These are phyloP conservation scores for Premnoplex brunnescens DNA, from an alignment of 2,797 vertebrate genomes.

Conservation along the genomic window DNA sequence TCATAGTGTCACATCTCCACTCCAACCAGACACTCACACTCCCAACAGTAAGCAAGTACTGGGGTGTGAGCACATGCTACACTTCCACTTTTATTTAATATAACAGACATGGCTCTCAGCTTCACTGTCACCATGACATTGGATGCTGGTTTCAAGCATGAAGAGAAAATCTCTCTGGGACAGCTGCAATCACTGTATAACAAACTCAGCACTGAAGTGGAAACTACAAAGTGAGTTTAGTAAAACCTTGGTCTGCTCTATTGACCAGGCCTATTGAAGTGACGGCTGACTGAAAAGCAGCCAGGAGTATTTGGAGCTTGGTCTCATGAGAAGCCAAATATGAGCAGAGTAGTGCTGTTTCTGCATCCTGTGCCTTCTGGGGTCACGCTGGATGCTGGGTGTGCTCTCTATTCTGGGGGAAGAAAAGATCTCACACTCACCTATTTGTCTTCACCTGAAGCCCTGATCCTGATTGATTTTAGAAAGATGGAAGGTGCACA, in stretches of 20 bases:
- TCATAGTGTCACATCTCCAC: not conserved
- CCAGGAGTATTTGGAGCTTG: not conserved
- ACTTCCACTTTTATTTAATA: not conserved
- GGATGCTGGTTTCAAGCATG: not conserved
- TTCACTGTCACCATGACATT: not conserved
- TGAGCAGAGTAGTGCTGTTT: not conserved
- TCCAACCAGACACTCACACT: not conserved
- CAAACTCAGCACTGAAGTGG: not conserved
- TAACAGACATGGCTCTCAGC: not conserved
- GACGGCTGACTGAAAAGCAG: not conserved
- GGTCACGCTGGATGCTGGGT: not conserved
- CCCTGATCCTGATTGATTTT: conserved; percentile 36
- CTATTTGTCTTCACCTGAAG: not conserved
- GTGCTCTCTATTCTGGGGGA: not conserved
- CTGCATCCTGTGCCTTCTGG: not conserved
- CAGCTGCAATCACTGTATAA: not conserved
- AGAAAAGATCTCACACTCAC: not conserved
- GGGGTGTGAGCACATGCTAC: not conserved
- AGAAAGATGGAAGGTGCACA: conserved; percentile 47
- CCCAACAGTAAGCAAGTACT: not conserved
- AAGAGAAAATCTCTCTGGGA: not conserved
- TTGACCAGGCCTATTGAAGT: not conserved
- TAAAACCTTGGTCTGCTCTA: not conserved
- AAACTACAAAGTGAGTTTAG: not conserved
- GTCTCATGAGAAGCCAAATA: not conserved